Percentiles rank a stretch among this genome's conserved stretches.
Evolutionary conservation across 2,797 vertebrate genomes (phyloP).

Genomic region (Danio kyathit): DNA sequence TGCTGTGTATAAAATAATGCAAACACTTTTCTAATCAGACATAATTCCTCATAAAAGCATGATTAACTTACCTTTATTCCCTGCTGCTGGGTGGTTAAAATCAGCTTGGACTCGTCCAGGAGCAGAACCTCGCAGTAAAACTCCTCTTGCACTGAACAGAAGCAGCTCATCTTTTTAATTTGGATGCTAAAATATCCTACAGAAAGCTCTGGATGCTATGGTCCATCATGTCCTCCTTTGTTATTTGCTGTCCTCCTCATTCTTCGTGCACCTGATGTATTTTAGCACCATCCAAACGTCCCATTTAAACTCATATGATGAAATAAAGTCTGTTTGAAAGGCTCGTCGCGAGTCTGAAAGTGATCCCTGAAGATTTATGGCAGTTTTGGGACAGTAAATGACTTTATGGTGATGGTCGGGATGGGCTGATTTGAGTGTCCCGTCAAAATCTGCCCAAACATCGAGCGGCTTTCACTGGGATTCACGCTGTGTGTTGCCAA

Average conservation of each 20-base stretch:
- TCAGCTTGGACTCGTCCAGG: constrained; percentile 88
- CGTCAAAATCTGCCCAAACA: constrained; percentile 24
- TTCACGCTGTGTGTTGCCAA: constrained; percentile 60
- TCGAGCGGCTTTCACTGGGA: constrained; percentile 34
- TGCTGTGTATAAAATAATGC: too few relatives aligned
- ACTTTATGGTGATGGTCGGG: background rate
- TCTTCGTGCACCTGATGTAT: constrained; percentile 17
- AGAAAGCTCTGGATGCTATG: background rate
- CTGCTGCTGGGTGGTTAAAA: constrained; percentile 86
- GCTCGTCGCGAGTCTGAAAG: background rate
- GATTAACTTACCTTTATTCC: constrained; percentile 83
- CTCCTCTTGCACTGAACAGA: constrained; percentile 87
- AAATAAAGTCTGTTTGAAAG: background rate
- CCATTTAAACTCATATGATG: constrained; percentile 2
- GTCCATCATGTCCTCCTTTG: too few relatives aligned
- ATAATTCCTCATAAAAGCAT: background rate
- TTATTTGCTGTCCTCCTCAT: constrained; percentile 4
- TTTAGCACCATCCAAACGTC: constrained; percentile 1
- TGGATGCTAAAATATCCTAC: background rate
- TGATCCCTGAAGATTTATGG: background rate
- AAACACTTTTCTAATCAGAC: too few relatives aligned
- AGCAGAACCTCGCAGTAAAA: constrained; percentile 92
- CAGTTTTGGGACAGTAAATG: background rate
- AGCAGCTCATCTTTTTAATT: constrained; percentile 81
- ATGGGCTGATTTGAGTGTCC: background rate